Conservation (phyloP, 1,140 invertebrate species). For the Tigriopus japonicus region DNA sequence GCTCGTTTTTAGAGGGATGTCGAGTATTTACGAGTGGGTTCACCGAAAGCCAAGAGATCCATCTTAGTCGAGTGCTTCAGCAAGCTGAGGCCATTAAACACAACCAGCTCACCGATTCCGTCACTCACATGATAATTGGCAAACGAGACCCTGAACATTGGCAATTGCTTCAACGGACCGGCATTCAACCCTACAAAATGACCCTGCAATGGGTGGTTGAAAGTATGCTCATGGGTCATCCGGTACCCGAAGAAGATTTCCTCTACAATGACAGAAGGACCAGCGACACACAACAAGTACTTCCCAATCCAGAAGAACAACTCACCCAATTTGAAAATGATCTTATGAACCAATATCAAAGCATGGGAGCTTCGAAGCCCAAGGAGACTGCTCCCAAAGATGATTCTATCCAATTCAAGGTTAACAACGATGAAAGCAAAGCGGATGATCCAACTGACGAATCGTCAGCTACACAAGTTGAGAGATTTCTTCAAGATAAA, state of each 20-base stretch:
- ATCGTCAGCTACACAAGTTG: not conserved
- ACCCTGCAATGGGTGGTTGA: conserved; percentile 48
- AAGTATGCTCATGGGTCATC: conserved; percentile 39
- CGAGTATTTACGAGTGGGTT: conserved; percentile 47
- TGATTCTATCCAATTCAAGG: not conserved
- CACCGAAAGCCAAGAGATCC: conserved; percentile 39
- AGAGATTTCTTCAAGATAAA: not conserved
- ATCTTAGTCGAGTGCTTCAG: conserved; percentile 53
- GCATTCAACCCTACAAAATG: conserved; percentile 34
- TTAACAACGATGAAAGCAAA: not conserved
- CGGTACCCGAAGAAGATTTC: conserved; percentile 35
- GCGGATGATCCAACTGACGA: not conserved
- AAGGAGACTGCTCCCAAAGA: not conserved
- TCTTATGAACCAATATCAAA: not conserved
- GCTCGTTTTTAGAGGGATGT: conserved; percentile 61
- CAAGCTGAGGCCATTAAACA: conserved; percentile 57
- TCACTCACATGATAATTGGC: conserved; percentile 59
- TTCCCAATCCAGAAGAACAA: not conserved
- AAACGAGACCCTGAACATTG: conserved; percentile 21
- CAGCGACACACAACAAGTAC: not conserved
- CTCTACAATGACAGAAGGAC: not conserved
- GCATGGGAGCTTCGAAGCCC: not conserved
- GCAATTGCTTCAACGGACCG: conserved; percentile 19
- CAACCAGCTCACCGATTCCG: conserved; percentile 45
- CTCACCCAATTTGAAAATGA: not conserved